A percentile compares a stretch with the other conserved stretches of the same genome.
These are phyloP conservation scores for Mercenaria mercenaria DNA, from an alignment of 1,140 invertebrate species.

Conservation along the genomic window DNA sequence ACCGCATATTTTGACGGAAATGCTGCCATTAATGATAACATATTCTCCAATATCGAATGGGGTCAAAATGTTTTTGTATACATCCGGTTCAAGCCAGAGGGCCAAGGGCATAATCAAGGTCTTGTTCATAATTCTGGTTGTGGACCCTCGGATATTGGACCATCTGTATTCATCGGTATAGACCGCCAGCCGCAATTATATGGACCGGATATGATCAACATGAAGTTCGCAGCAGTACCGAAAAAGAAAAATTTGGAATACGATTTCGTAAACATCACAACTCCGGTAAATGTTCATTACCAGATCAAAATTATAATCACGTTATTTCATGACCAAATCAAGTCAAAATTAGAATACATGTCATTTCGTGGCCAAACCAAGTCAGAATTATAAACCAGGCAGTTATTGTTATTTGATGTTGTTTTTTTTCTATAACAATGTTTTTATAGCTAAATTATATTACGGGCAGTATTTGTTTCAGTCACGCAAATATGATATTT, in stretches of 20 bases:
- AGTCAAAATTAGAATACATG: neutral
- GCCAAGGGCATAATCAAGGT: conserved; percentile 30
- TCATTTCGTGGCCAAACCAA: neutral
- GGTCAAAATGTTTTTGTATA: conserved; percentile 54
- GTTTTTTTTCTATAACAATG: too few relatives aligned
- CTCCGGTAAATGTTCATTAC: conserved; percentile 22
- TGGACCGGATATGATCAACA: conserved; percentile 28
- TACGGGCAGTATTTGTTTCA: too few relatives aligned
- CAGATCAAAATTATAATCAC: too few relatives aligned
- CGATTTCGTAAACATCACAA: conserved; percentile 59
- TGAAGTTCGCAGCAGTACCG: conserved; percentile 57
- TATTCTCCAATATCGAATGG: conserved; percentile 61
- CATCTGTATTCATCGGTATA: conserved; percentile 58
- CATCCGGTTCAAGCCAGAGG: conserved; percentile 58
- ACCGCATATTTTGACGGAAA: conserved; percentile 62
- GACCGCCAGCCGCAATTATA: neutral
- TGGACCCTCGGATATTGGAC: conserved; percentile 61
- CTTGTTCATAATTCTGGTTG: conserved; percentile 63
- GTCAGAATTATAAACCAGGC: neutral
- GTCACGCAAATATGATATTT: too few relatives aligned
- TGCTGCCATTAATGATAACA: conserved; percentile 49
- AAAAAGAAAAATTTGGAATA: conserved; percentile 29
- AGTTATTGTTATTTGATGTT: too few relatives aligned
- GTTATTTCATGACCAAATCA: too few relatives aligned
- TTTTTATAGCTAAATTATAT: too few relatives aligned